Base-by-base conservation (phyloP, 2,888 invertebrate species). In the Nomada lathburiana region DNA sequence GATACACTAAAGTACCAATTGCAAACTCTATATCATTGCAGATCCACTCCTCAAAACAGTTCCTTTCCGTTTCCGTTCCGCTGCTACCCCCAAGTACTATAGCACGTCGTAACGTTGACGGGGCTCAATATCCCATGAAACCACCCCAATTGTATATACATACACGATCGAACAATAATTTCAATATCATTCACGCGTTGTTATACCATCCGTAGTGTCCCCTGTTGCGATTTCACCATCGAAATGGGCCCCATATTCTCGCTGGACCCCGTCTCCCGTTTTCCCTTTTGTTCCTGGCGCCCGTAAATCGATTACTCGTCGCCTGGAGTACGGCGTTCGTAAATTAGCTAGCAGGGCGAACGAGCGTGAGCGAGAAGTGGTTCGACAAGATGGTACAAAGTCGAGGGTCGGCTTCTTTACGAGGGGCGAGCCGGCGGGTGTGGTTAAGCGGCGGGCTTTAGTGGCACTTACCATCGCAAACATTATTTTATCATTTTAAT, bases 401-500 rank as follows among this genome's bases (percentile, higher is more conserved):
- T 89, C 87, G 87, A 88, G 89, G 88, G 88, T 81, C 85, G 86
- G 77, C 82, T 86, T 87, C 87, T 84, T 87, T 87, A 86, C 87
- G 86, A 86, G 86, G 86, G 86, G 80, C 83, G 81, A 85, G 85
- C 74, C 87, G 74, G 82, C 82, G 82, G 84, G 84, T 82, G 86
- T 84, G 85, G 81, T 78, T 91, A 90, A 90, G 90, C 89, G 89
- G 89, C 86, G 69, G 86, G 86, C 88, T 92, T 92, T 92, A 91
- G 89, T 88, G 90, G 87, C 92, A 93, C 93, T 93, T 93, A 91
- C 90, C 91, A 91, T 89, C 86, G 92, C 93, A 93, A 93, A 93
- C 91, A 92, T 93, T 93, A 91, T 93, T 93, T 92, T 91, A 93
- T 93, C 92, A 93, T 93, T 93, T 92, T 92, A 93, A 92, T 92